These are phyloP conservation scores for Melanerpes aurifrons DNA, from an alignment of 2,113 vertebrate species.

Conservation along the genomic window DNA sequence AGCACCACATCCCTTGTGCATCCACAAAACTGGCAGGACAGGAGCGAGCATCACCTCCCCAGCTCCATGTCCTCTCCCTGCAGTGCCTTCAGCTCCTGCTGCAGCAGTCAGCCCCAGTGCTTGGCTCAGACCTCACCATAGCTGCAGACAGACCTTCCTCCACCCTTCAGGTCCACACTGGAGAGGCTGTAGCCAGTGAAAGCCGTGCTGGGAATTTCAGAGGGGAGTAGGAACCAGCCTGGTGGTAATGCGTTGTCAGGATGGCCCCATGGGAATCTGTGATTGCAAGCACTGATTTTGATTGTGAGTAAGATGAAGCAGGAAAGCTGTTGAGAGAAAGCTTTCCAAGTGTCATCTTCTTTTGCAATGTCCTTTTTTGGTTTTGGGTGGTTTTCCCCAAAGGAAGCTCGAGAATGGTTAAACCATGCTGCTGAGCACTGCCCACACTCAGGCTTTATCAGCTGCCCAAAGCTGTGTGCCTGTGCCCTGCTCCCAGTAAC, in stretches of 20 bases:
- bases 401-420: not conserved
- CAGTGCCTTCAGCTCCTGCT: not conserved
- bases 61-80: not conserved
- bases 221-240: rapidly evolving
- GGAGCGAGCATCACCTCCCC: not conserved
- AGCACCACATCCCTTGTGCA: rapidly evolving
- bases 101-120: rapidly evolving
- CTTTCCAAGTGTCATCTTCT: not conserved
- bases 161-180: not conserved
- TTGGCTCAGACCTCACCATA: rapidly evolving
- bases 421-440: not conserved
- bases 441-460: not conserved
- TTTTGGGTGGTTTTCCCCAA: not conserved
- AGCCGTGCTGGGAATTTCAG: not conserved
- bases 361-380: too few species aligned
- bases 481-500: not conserved
- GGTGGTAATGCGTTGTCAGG: not conserved
- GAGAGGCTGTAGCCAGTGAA: not conserved
- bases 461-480: rapidly evolving
- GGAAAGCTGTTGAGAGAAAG: not conserved
- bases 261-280: not conserved
- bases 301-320: not conserved
- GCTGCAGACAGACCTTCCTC: rapidly evolving
- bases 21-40: rapidly evolving
- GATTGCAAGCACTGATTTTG: not conserved